These are phyloP conservation scores for Ptilonorhynchus violaceus DNA, from an alignment of 2,113 vertebrate species.

Conservation along the genomic window DNA sequence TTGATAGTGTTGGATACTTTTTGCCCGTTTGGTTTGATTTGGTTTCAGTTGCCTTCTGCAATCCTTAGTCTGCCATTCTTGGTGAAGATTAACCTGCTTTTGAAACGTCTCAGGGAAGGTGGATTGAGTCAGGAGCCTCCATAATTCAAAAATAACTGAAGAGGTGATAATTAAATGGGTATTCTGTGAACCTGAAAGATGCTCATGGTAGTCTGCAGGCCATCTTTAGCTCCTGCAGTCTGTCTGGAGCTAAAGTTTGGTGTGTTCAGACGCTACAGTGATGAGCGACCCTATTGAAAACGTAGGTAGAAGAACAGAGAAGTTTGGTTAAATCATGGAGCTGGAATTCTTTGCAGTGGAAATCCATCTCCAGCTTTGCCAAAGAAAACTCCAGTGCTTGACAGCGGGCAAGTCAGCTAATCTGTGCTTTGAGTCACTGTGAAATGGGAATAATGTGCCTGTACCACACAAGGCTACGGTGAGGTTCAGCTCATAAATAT, in stretches of 20 bases:
- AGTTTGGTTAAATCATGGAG: neutral
- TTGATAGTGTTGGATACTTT: rapidly evolving
- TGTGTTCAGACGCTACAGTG: neutral
- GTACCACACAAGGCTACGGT: neutral
- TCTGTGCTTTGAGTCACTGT: slow-evolving; percentile 5
- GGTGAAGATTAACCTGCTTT: neutral
- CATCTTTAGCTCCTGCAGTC: neutral
- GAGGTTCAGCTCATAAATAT: slow-evolving; percentile 5
- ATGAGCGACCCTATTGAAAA: neutral
- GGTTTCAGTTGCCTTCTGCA: neutral
- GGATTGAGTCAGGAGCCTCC: neutral
- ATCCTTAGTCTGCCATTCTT: neutral
- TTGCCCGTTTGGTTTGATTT: neutral
- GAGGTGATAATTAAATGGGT: neutral
- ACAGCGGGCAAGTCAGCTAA: neutral
- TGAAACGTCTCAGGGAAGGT: neutral
- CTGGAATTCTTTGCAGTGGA: neutral
- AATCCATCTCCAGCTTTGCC: neutral
- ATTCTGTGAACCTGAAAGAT: neutral
- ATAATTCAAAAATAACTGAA: neutral
- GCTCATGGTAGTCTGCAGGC: neutral
- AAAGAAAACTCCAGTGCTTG: neutral
- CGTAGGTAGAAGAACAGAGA: neutral
- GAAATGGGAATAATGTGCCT: slow-evolving; percentile 4
- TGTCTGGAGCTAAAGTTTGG: neutral